Evolutionary conservation across 1,140 invertebrate genomes (phyloP).

Genomic region (Zophobas atratus): DNA sequence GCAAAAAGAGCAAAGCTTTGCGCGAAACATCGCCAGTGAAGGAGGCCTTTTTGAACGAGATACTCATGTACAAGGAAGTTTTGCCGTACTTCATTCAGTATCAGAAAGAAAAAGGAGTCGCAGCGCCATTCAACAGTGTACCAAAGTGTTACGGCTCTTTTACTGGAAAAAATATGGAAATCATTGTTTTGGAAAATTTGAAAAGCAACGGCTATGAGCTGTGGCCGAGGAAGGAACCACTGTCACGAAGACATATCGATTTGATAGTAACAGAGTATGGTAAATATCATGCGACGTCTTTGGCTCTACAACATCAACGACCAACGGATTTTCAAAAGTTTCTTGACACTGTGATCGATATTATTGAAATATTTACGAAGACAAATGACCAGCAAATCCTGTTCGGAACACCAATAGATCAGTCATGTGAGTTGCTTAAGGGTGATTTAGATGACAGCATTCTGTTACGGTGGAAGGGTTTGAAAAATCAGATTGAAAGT

Average conservation of each 20-base stretch:
- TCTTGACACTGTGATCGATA: too few species aligned
- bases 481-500: constrained; percentile 2
- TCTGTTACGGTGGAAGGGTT: constrained; percentile 14
- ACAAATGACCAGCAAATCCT: constrained; percentile 61
- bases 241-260: constrained; percentile 68
- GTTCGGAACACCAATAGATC: not conserved
- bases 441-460: constrained; percentile 44
- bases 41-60: constrained; percentile 45
- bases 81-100: constrained; percentile 8
- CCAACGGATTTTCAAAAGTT: not conserved
- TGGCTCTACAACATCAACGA: not conserved
- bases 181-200: constrained; percentile 71
- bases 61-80: constrained; percentile 54
- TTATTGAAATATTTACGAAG: constrained; percentile 40
- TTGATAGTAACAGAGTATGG: constrained; percentile 61
- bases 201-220: constrained; percentile 66
- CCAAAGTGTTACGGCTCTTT: too few species aligned
- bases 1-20: constrained; percentile 5
- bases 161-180: constrained; percentile 65
- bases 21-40: constrained; percentile 30
- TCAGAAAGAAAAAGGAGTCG: too few species aligned
- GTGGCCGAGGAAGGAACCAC: constrained; percentile 67
- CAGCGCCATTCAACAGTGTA: too few species aligned
- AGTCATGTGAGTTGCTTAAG: constrained; percentile 32
- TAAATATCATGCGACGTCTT: too few species aligned